Evolutionary conservation across 2,888 invertebrate species (phyloP).

Genomic region (Dicyrtomina minuta): DNA sequence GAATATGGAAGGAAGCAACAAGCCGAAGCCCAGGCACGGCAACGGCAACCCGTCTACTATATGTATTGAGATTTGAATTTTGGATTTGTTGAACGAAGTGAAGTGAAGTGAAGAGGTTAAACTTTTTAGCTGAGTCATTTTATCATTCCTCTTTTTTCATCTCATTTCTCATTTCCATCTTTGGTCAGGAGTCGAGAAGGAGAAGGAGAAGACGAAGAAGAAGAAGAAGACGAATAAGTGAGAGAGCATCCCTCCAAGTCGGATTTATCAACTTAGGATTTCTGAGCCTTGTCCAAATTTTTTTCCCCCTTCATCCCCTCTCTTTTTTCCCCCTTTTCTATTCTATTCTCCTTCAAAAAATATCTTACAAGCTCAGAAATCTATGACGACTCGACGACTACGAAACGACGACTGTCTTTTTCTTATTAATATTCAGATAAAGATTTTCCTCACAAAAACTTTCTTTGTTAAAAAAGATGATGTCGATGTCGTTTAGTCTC

Average conservation of each 20-base stretch:
- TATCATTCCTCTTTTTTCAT: constrained; percentile 30
- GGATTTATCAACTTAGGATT: constrained; percentile 29
- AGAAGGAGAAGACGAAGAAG: background rate
- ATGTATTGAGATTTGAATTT: constrained; percentile 32
- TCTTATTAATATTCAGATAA: constrained; percentile 25
- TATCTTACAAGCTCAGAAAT: constrained; percentile 13
- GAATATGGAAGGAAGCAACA: no score
- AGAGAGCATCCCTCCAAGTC: constrained; percentile 26
- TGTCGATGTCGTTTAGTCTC: constrained; percentile 7
- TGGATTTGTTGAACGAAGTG: constrained; percentile 26
- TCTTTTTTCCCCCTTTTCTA: constrained; percentile 1
- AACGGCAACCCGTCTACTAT: background rate
- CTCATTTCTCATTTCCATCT: constrained; percentile 37
- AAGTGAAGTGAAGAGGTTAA: constrained; percentile 34
- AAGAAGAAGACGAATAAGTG: background rate
- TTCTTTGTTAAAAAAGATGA: constrained; percentile 19
- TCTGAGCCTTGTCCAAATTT: constrained; percentile 23
- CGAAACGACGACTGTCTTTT: constrained; percentile 12
- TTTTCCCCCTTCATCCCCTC: background rate
- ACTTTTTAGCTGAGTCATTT: constrained; percentile 33
- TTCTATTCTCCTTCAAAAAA: constrained; percentile 23
- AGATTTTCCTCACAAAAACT: constrained; percentile 28
- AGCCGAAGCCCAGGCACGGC: no score
- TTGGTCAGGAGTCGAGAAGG: constrained; percentile 32
- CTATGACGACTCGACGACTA: no score